phyloP scores from a whole-genome alignment of 2,113 vertebrate species.

The Anser brachyrhynchus region DNA sequence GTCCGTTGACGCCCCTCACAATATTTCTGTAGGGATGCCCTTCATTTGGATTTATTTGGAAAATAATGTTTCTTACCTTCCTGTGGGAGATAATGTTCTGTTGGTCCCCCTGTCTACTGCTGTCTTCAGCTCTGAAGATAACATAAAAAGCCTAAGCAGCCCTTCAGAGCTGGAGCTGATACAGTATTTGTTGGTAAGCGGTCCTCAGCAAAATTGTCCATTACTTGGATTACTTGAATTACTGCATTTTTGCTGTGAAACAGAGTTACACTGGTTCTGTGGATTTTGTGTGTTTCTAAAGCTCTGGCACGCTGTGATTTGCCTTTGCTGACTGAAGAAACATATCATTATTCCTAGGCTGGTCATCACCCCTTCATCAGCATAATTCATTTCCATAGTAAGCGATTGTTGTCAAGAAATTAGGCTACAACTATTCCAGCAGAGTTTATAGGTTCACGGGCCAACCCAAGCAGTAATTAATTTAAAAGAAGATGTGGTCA shows the following conservation, averaged over 20 bases:
- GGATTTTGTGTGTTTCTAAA: background rate
- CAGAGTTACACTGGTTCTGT: background rate
- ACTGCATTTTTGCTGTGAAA: background rate
- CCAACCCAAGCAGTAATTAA: conserved; percentile 64
- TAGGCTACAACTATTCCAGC: conserved; percentile 45
- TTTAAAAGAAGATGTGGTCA: conserved; percentile 70
- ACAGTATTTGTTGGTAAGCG: background rate
- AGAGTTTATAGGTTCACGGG: conserved; percentile 50
- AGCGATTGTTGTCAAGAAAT: conserved; percentile 35
- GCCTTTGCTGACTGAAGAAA: conserved; percentile 48
- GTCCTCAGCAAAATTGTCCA: background rate
- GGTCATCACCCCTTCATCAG: conserved; percentile 48
- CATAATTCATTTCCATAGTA: conserved; percentile 33
- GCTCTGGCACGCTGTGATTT: conserved; percentile 15
- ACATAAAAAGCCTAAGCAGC: background rate
- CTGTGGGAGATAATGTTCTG: background rate
- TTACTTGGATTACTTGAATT: background rate
- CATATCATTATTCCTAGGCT: background rate
- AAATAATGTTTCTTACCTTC: background rate
- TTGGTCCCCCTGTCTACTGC: background rate
- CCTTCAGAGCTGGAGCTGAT: background rate
- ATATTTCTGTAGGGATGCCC: background rate
- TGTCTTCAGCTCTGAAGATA: background rate
- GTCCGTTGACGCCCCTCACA: background rate
- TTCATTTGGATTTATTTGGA: background rate